phyloP scores from a whole-genome alignment of 2,113 vertebrate species.

The Zosterops borbonicus region DNA sequence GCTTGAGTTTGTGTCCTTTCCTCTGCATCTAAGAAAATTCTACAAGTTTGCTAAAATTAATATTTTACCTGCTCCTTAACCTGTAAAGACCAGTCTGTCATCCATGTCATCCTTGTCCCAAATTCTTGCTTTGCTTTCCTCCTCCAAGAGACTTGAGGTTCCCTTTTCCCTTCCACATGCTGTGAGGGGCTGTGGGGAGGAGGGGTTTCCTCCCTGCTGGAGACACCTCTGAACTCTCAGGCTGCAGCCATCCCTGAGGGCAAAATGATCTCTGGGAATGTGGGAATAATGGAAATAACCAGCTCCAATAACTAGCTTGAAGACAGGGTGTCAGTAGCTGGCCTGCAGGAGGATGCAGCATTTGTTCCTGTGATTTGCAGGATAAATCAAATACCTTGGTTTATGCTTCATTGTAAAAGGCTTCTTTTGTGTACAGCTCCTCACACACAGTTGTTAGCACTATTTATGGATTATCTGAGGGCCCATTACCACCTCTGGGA shows the following conservation, averaged over 20 bases:
- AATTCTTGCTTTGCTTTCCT: not conserved
- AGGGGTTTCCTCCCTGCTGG: not conserved
- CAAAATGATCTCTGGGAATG: not conserved
- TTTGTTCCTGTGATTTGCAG: conserved; percentile 8
- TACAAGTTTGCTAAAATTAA: not conserved
- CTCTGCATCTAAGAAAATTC: not conserved
- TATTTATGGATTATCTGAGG: conserved; percentile 46
- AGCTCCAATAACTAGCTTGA: not conserved
- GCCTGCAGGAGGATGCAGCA: not conserved
- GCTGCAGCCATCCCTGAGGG: not conserved
- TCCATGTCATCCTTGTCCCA: not conserved
- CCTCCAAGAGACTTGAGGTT: not conserved
- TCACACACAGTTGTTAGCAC: not conserved
- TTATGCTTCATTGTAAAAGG: not conserved
- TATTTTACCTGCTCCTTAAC: not conserved
- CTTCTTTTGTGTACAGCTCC: conserved; percentile 38
- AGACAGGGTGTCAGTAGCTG: not conserved
- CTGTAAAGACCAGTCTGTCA: not conserved
- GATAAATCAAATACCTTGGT: conserved; percentile 31
- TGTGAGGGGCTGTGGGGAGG: not conserved
- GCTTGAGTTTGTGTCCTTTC: not conserved
- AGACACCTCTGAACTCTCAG: not conserved
- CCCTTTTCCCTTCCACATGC: not conserved
- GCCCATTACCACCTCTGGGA: not conserved
- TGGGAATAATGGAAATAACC: not conserved